Evolutionary conservation across 2,888 invertebrate species (phyloP), one percentile per base, ranked within the genome.

Genomic region (Monoplex corrugatus): DNA sequence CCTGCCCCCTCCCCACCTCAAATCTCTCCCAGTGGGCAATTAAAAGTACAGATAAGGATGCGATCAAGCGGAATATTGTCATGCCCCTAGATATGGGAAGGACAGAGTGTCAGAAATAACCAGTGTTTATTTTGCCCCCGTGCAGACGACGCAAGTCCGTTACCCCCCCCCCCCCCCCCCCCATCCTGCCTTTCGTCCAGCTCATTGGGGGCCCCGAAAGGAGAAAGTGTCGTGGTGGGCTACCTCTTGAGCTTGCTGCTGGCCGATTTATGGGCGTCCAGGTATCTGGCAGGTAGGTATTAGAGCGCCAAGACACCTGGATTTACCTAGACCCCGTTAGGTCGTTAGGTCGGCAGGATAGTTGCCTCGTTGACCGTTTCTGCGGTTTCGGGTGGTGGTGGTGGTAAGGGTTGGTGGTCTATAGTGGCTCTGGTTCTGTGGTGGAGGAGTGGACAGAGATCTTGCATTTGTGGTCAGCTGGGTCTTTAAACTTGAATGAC

Each of bases 251-350:
- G 10, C 13, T 13, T 35, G 35, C 72, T 10, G 72, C n/a, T n/a
- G 72, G 72, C 38, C 13, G 72, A 75, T 75, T 75, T 75, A 75
- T 75, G 72, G 23, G 35, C 72, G 35, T 32, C 35, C 72, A 75
- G 72, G 72, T 32, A 75, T 8, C 32, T n/a, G n/a, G 23, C 8
- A 13, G 72, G 35, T 38, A 75, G 35, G 35, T 35, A 75, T 68
- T 68, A 68, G 35, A 75, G 72, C 72, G 6, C 35, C 35, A 75
- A 35, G 35, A 75, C 6, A 0, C 72, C 72, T 16, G 38, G 72
- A 75, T 75, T 32, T 75, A 5, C 32, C 32, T 35, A 13, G n/a
- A 35, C 5, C 63, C 23, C 63, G 13, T 63, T 63, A 63, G 28
- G 23, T n/a, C n/a, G n/a, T n/a, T n/a, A 63, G 63, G 63, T 19